Base-by-base conservation (phyloP, 2,888 invertebrate species). In the Drosophila siamana region DNA sequence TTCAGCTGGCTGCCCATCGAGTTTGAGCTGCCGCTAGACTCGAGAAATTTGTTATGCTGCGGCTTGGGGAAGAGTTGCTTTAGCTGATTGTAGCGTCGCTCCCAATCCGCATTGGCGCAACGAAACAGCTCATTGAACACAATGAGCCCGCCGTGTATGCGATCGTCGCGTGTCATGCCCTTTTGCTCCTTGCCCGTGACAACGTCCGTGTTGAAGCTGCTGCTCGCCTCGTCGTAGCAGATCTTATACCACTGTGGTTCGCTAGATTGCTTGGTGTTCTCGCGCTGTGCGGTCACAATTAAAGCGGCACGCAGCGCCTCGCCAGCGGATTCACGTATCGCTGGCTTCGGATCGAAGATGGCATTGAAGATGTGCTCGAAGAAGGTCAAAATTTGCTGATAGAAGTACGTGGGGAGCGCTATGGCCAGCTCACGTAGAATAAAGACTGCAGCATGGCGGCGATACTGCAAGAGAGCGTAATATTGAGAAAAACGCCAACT, bases 391-490 rank as follows among this genome's bases (percentile, higher is more conserved):
- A 98, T 97, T 93, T 97, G 97, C 91, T 98, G 98, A 90, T 97
- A 99, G 92, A 99, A 99, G 91, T 98, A 98, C 7, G 99, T 99
- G 0, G 99, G 99, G 94, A 98, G 97, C 8, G 97, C 97, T 30
- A 97, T 95, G 2, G 99, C 99, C 48, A 99, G 93, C 93, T 99
- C 99, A 85, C 97, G 95, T 9, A 99, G 93, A 13, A 99, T 95
- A 48, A 99, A 93, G 2, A 98, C 98, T 9, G 98, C 98, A 9
- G 98, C 98, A 92, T 97, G 97, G 50, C 98, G 94, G 90, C 97
- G 96, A 2, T 97, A 96, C 93, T 94, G 71, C 28, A 91, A 30
- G 9, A n/a, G n/a, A n/a, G n/a, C n/a, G n/a, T n/a, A n/a, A n/a
- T n/a, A n/a, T n/a, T n/a, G n/a, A n/a, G n/a, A n/a, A n/a, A n/a